phyloP scores from a whole-genome alignment of 2,113 vertebrate genomes.

The Semicossyphus pulcher region DNA sequence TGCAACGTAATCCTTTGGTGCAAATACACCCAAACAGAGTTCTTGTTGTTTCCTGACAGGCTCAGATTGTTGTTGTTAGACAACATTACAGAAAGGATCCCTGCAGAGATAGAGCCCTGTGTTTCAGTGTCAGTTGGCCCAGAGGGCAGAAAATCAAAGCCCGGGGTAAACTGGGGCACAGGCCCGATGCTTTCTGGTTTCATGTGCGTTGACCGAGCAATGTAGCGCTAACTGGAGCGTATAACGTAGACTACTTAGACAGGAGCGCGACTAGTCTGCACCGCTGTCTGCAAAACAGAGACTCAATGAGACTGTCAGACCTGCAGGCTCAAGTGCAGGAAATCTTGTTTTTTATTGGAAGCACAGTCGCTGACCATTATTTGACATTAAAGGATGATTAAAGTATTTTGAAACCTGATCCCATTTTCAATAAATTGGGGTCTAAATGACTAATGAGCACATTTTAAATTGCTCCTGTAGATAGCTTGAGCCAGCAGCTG shows the following conservation, averaged over 20 bases:
- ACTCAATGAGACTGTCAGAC: neutral
- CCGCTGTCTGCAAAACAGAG: neutral
- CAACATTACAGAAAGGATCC: too few species aligned
- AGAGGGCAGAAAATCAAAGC: constrained; percentile 8
- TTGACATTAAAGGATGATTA: too few species aligned
- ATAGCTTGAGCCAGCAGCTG: too few species aligned
- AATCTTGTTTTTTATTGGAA: too few species aligned
- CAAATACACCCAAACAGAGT: too few species aligned
- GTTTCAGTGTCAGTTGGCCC: neutral
- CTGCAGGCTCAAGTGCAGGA: neutral
- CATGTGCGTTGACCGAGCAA: constrained; percentile 58
- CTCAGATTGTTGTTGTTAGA: too few species aligned
- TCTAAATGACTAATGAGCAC: too few species aligned
- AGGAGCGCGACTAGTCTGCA: constrained; percentile 1
- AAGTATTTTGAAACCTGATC: too few species aligned
- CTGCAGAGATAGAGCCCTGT: neutral
- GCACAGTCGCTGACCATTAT: too few species aligned
- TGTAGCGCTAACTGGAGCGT: constrained; percentile 56
- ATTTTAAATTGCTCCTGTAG: too few species aligned
- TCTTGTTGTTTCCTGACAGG: neutral
- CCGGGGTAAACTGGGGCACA: constrained; percentile 28
- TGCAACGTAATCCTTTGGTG: neutral
- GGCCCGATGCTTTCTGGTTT: constrained; percentile 18
- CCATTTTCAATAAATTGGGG: too few species aligned
- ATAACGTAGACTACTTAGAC: neutral